A percentile compares a stretch with the other conserved stretches of the same genome.
Conservation (phyloP, 2,888 invertebrate genomes). For the Parnassius orleans region DNA sequence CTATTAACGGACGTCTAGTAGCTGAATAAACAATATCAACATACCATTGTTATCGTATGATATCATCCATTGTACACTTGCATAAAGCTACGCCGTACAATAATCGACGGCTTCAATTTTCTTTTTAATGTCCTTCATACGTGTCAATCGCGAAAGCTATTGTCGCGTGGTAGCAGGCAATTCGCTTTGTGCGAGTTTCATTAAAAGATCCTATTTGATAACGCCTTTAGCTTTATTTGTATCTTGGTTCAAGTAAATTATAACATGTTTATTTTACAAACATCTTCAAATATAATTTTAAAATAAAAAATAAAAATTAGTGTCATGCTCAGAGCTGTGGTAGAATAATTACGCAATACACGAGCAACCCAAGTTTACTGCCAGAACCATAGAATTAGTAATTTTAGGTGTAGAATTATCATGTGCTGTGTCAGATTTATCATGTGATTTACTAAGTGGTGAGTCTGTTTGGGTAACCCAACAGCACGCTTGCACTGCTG, state of each 20-base stretch:
- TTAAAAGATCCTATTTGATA: conserved; percentile 20
- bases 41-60: conserved; percentile 42
- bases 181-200: conserved; percentile 13
- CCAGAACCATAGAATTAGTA: too few species aligned
- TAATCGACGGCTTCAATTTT: conserved; percentile 40
- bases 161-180: conserved; percentile 12
- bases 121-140: conserved; percentile 23
- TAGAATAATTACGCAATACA: too few species aligned
- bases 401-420: too few species aligned
- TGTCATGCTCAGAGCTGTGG: too few species aligned
- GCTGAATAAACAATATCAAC: conserved; percentile 52
- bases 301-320: too few species aligned
- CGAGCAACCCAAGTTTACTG: too few species aligned
- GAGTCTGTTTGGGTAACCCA: too few species aligned
- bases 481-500: too few species aligned
- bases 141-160: conserved; percentile 14
- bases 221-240: conserved; percentile 9
- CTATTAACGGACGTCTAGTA: conserved; percentile 57
- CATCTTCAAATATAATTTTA: too few species aligned
- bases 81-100: conserved; percentile 29
- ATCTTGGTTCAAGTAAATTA: conserved; percentile 5
- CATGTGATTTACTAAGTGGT: too few species aligned
- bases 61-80: conserved; percentile 35
- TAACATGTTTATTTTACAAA: conserved; percentile 1
- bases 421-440: too few species aligned